Evolutionary conservation across 2,113 vertebrate species (phyloP).

Genomic region (Odontesthes bonariensis): DNA sequence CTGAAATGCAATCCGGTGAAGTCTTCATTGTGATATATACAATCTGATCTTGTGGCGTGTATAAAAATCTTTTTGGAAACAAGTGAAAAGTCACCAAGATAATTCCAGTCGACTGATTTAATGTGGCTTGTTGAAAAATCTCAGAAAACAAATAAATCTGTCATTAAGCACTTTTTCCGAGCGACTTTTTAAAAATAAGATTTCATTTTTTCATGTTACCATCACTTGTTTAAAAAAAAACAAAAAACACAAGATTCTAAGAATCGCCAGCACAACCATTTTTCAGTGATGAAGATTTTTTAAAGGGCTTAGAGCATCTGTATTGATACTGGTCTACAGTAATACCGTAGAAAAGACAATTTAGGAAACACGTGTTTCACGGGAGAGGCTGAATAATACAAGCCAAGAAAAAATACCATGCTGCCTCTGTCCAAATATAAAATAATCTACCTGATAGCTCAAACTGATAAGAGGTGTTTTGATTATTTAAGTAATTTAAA

Average conservation of each 20-base stretch:
- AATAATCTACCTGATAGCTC: not conserved
- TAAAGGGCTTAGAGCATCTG: not conserved
- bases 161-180: not conserved
- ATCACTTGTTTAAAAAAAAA: conserved; percentile 13
- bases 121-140: not conserved
- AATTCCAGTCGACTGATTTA: not conserved
- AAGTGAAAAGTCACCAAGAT: not conserved
- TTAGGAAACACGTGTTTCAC: not conserved
- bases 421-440: not conserved
- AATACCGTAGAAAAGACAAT: not conserved
- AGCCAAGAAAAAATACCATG: not conserved
- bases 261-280: not conserved
- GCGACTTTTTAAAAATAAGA: not conserved
- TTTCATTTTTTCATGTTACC: not conserved
- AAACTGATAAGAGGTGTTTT: not conserved
- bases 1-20: conserved; percentile 3
- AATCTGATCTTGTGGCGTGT: not conserved
- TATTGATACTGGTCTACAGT: not conserved
- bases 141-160: not conserved
- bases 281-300: not conserved
- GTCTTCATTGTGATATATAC: conserved; percentile 8
- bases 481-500: not conserved
- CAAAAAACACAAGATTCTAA: conserved; percentile 4
- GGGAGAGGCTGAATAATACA: too few species aligned
- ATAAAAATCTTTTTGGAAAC: conserved; percentile 10